Base-by-base conservation (phyloP, 1,140 invertebrate species). In the Drosophila fuyamai region DNA sequence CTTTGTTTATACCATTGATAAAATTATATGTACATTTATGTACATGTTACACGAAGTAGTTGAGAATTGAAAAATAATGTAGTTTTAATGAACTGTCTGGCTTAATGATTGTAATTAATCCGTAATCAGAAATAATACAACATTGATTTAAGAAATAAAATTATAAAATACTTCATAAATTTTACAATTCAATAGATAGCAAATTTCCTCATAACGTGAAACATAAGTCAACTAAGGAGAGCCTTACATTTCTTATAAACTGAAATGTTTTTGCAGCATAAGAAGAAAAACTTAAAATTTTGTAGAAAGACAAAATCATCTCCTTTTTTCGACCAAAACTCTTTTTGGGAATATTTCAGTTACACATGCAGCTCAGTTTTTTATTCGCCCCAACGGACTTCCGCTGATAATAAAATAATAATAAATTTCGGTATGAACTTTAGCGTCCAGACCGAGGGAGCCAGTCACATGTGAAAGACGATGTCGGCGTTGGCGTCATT, bases 361-460 rank as follows among this genome's bases (percentile, higher is more conserved):
- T 48, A 68, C 43, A 74, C 36, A 50, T 38, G 16, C 23, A 44
- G 18, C 13, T 29, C 48, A 9, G 13, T 53, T 76, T 56, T 74
- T 53, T 57, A 66, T 76, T 53, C 23, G 10, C 12, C 53, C 65
- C 67, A 58, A 32, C 51, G 38, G 67, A 71, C 67, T 58, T 71
- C 67, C 65, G 65, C 59, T 67, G 73, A 76, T 78, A 78, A 68
- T 83, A 76, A 77, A 81, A 81, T 61, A 78, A 80, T 83, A 89
- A 88, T 88, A 83, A 74, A 88, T 84, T 79, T 80, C n/a, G 60
- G 51, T 54, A 72, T 75, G 76, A 84, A 89, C 73, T 84, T 68
- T 74, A 35, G 72, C 70, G 44, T 46, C 54, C 41, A 57, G 35
- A 58, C 50, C 50, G 13, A 47, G 32, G 16, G 44, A 62, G 59